Conservation (phyloP, 2,888 invertebrate species). For the Pachycephus smyrnensis region DNA sequence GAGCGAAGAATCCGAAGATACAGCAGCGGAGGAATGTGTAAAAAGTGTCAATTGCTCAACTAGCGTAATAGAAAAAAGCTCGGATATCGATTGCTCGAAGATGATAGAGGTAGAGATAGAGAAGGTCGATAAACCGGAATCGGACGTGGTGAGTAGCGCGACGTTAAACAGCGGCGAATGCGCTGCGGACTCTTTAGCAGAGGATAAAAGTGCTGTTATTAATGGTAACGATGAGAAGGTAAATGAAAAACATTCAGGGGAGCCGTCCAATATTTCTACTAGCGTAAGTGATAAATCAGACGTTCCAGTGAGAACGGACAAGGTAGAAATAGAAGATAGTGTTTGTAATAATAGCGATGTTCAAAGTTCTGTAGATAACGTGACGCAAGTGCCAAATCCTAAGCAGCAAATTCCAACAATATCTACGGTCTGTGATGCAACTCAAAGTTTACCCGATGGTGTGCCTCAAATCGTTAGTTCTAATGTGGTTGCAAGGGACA, state of each 20-base stretch:
- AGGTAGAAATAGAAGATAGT: constrained; percentile 59
- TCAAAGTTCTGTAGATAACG: constrained; percentile 63
- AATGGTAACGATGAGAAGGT: constrained; percentile 48
- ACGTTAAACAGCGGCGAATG: constrained; percentile 48
- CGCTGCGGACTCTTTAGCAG: constrained; percentile 41
- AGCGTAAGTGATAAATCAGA: constrained; percentile 62
- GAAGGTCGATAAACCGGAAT: constrained; percentile 2
- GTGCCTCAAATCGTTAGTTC: constrained; percentile 63
- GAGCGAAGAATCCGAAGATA: constrained; percentile 36
- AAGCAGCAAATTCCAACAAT: constrained; percentile 74
- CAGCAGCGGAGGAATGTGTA: constrained; percentile 52
- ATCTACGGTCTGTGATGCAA: constrained; percentile 81
- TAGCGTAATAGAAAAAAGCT: constrained; percentile 53
- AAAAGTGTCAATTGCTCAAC: constrained; percentile 61
- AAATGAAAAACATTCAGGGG: constrained; percentile 56
- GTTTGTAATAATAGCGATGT: constrained; percentile 63
- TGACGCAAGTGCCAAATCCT: constrained; percentile 66
- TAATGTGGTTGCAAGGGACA: constrained; percentile 56
- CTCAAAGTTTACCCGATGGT: constrained; percentile 65
- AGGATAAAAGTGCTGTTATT: constrained; percentile 59
- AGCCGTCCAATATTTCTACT: constrained; percentile 67
- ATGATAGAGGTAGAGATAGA: constrained; percentile 40
- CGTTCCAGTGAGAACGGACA: constrained; percentile 47
- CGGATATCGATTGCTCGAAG: constrained; percentile 34
- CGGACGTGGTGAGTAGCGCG: constrained; percentile 61